A percentile compares a stretch with the other conserved stretches of the same genome.
Evolutionary conservation across 2,888 invertebrate genomes (phyloP).

Genomic region (Drosophila quasianomalipes): DNA sequence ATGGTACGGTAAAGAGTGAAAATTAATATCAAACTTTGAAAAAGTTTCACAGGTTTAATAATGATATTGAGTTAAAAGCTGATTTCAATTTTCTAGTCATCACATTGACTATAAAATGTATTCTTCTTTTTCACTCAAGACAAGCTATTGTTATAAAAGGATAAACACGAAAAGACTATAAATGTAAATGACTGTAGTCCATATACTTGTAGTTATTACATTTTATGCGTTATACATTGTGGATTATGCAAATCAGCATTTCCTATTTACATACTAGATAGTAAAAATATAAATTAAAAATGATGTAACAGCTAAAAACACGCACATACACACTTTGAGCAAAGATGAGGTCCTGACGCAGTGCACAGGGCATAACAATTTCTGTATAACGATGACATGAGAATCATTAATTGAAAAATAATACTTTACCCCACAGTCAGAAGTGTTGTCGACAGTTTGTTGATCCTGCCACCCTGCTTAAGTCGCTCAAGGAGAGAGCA

Average conservation of each 20-base stretch:
- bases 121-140: not conserved
- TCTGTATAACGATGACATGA: constrained; percentile 12
- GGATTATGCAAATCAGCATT: constrained; percentile 66
- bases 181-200: constrained; percentile 56
- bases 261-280: constrained; percentile 76
- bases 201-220: constrained; percentile 39
- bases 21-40: constrained; percentile 7
- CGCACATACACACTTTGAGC: not conserved
- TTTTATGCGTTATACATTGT: constrained; percentile 21
- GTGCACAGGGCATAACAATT: constrained; percentile 5
- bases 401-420: constrained; percentile 73
- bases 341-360: constrained; percentile 1
- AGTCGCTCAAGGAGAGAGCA: not conserved
- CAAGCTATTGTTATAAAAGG: constrained; percentile 1
- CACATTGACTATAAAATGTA: constrained; percentile 1
- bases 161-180: constrained; percentile 22
- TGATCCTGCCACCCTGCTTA: constrained; percentile 6
- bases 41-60: not conserved
- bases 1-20: not conserved
- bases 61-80: not conserved
- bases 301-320: constrained; percentile 15
- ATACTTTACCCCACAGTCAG: constrained; percentile 45
- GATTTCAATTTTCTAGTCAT: not conserved
- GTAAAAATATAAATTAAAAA: constrained; percentile 69
- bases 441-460: constrained; percentile 30